Evolutionary conservation across 2,888 invertebrate genomes (phyloP).

Genomic region (Carterocephalus palaemon): DNA sequence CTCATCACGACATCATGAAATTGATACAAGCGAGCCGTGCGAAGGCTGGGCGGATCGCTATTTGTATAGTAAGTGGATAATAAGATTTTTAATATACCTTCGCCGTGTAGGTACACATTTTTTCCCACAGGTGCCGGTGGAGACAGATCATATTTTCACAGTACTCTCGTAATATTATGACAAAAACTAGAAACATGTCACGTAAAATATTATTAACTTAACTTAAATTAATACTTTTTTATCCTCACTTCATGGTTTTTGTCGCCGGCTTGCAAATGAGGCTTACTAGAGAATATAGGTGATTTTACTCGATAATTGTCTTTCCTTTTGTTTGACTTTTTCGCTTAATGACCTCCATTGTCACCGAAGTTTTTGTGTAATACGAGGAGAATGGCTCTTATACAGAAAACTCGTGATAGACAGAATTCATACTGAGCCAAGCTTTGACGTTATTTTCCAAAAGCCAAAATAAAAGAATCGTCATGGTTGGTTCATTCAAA

Average conservation of each 20-base stretch:
- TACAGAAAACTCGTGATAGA: conserved; percentile 9
- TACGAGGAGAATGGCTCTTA: conserved; percentile 41
- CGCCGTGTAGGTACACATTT: background rate
- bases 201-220: conserved; percentile 34
- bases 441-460: conserved; percentile 9
- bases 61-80: conserved; percentile 1
- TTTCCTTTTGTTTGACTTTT: conserved; percentile 39
- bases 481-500: too few species aligned
- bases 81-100: conserved; percentile 5
- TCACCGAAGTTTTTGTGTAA: conserved; percentile 45
- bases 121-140: background rate
- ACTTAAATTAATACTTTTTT: conserved; percentile 39
- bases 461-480: background rate
- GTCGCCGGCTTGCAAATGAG: conserved; percentile 42
- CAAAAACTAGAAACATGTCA: conserved; percentile 13
- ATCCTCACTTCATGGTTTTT: conserved; percentile 32
- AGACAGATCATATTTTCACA: conserved; percentile 1
- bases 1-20: conserved; percentile 4
- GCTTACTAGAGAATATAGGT: conserved; percentile 45
- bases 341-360: conserved; percentile 45
- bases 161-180: background rate
- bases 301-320: conserved; percentile 46
- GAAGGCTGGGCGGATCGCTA: background rate
- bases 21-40: background rate
- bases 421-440: conserved; percentile 2